Conservation (phyloP, 2,797 vertebrate genomes). For the Phoebastria nigripes region DNA sequence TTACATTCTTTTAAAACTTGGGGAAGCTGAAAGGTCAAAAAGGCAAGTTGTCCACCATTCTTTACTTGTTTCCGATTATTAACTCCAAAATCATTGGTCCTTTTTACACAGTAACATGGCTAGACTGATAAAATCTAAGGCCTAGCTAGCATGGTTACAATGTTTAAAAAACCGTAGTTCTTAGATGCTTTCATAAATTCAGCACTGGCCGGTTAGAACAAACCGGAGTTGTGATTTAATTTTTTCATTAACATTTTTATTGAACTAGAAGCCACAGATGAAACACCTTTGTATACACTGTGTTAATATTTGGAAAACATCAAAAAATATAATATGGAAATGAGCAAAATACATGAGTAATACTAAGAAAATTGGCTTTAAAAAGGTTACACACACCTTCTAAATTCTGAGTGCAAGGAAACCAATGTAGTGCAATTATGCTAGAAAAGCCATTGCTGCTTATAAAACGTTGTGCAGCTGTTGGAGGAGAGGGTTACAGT, state of each 20-base stretch:
- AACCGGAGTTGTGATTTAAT: not conserved
- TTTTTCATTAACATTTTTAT: not conserved
- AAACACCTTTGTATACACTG: not conserved
- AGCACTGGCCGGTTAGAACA: not conserved
- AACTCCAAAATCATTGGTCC: not conserved
- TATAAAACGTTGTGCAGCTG: constrained; percentile 79
- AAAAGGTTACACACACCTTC: constrained; percentile 20
- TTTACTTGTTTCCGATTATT: constrained; percentile 15
- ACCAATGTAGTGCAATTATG: constrained; percentile 55
- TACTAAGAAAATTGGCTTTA: constrained; percentile 30
- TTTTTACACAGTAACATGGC: not conserved
- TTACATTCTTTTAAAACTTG: not conserved
- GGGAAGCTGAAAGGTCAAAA: not conserved
- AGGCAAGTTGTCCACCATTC: not conserved
- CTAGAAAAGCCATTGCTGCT: constrained; percentile 65
- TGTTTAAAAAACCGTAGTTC: not conserved
- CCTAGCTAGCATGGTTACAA: not conserved
- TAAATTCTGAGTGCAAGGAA: constrained; percentile 42
- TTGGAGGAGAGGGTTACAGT: constrained; percentile 90
- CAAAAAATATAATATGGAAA: not conserved
- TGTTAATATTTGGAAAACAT: not conserved
- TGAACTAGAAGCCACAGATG: not conserved
- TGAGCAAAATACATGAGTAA: not conserved
- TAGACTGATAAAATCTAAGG: not conserved
- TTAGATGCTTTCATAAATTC: not conserved